Base-by-base conservation (phyloP, 2,113 vertebrate species). In the Nothobranchius furzeri region DNA sequence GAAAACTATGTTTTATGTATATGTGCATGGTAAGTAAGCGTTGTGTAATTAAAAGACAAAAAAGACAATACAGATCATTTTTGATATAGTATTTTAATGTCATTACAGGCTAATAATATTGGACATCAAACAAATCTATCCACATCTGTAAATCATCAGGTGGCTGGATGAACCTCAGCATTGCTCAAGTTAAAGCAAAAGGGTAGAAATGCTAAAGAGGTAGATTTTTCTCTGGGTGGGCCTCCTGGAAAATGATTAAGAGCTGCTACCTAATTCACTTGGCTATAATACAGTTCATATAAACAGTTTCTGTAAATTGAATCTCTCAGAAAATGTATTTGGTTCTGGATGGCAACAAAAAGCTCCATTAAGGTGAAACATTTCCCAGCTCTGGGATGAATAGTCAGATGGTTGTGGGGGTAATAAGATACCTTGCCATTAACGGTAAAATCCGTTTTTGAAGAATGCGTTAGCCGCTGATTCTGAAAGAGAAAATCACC, bases 351-450 rank as follows among this genome's bases (percentile, higher is more conserved):
- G 37, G n/a, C 24, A 63, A 64, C 47, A 77, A 36, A 61, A 60
- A 74, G 58, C 15, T 9, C 36, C 40, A 68, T 51, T 46, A 13
- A 37, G 17, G 1, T 1, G 5, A 10, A 52, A 48, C 8, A 45
- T 70, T 67, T 51, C 14, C 4, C 2, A 4, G 17, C 7, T 30
- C 17, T 1, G 47, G 20, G 55, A 55, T 61, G 20, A 68, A 52
- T 13, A 6, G 53, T 13, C 68, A 45, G 68, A 64, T 47, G 25
- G 20, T 36, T 73, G 30, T 20, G 20, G 47, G 30, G 55, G 35
- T 66, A 66, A 57, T 68, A 70, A 83, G 9, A 54, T 60, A 73
- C 42, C 48, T 64, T 54, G 68, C 51, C 61, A 75, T 83, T 74
- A 82, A 52, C 30, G 46, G 20, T 68, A 52, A 77, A 73, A 20